Conservation (phyloP, 2,888 invertebrate genomes). For the Notodonta ziczac region DNA sequence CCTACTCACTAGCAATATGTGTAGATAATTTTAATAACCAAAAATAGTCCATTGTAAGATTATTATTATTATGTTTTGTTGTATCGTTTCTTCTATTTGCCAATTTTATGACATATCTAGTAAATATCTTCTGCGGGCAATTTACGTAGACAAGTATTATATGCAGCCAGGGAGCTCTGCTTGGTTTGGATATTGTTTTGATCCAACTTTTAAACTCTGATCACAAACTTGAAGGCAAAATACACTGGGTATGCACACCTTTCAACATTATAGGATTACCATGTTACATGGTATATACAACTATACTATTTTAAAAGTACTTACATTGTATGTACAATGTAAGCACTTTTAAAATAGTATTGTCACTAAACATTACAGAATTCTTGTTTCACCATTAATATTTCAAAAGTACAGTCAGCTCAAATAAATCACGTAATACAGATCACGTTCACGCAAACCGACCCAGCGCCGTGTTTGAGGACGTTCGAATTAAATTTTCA, state of each 20-base stretch:
- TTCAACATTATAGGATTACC: not conserved
- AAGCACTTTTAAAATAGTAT: too few relatives aligned
- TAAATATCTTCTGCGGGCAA: not conserved
- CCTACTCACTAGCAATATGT: too few relatives aligned
- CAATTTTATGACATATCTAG: not conserved
- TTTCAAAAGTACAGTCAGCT: constrained; percentile 33
- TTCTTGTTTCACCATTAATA: constrained; percentile 7
- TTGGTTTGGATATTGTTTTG: constrained; percentile 1
- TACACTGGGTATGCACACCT: not conserved
- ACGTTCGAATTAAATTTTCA: constrained; percentile 57
- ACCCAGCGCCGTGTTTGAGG: constrained; percentile 37
- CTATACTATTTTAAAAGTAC: too few relatives aligned
- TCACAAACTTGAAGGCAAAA: not conserved
- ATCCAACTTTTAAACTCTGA: constrained; percentile 7
- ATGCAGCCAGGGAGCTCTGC: constrained; percentile 1
- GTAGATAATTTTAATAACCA: too few relatives aligned
- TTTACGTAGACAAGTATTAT: not conserved
- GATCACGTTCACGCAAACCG: constrained; percentile 45
- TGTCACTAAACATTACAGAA: not conserved
- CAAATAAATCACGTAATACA: constrained; percentile 49
- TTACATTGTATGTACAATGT: too few relatives aligned
- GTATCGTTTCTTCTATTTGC: not conserved
- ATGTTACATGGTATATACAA: too few relatives aligned
- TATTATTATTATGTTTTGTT: not conserved
- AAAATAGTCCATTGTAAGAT: too few relatives aligned